Percentiles rank a stretch among this genome's conserved stretches.
Conservation (phyloP, 1,140 invertebrate species). For the Anagrus nilaparvatae region DNA sequence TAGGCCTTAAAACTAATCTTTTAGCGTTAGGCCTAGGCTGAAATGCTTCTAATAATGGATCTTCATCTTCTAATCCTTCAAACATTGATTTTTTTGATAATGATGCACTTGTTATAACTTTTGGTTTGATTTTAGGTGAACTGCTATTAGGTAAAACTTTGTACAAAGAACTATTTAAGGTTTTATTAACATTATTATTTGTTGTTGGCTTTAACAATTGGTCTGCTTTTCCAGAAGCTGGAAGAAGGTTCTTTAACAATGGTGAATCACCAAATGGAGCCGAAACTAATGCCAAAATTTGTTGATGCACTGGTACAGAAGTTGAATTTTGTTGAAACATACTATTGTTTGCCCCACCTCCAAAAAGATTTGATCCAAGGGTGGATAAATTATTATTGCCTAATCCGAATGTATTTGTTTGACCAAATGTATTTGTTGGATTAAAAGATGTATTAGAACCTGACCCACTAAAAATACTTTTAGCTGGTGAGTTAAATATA, state of each 20-base stretch:
- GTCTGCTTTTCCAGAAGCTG: conserved; percentile 52
- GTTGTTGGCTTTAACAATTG: conserved; percentile 62
- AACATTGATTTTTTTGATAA: conserved; percentile 45
- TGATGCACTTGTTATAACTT: conserved; percentile 41
- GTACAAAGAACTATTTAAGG: conserved; percentile 42
- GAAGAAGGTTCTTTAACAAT: conserved; percentile 60
- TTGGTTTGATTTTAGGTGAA: conserved; percentile 50
- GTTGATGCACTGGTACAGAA: conserved; percentile 50
- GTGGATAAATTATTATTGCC: conserved; percentile 31
- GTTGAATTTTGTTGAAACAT: conserved; percentile 28
- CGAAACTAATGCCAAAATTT: conserved; percentile 55
- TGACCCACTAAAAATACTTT: conserved; percentile 48
- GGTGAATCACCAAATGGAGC: conserved; percentile 72
- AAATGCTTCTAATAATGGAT: conserved; percentile 53
- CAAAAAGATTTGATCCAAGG: conserved; percentile 27
- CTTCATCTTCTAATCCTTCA: conserved; percentile 59
- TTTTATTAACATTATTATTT: conserved; percentile 57
- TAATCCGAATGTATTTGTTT: conserved; percentile 32
- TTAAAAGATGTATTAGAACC: conserved; percentile 29
- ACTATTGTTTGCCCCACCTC: conserved; percentile 21
- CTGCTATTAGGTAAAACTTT: conserved; percentile 54
- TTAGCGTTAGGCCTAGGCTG: conserved; percentile 53
- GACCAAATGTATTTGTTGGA: conserved; percentile 32
- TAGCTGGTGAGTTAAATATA: conserved; percentile 43
- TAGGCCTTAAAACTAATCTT: conserved; percentile 46